Evolutionary conservation across 2,113 vertebrate genomes (phyloP).

Genomic region (Pseudolaguvia tuberculata): DNA sequence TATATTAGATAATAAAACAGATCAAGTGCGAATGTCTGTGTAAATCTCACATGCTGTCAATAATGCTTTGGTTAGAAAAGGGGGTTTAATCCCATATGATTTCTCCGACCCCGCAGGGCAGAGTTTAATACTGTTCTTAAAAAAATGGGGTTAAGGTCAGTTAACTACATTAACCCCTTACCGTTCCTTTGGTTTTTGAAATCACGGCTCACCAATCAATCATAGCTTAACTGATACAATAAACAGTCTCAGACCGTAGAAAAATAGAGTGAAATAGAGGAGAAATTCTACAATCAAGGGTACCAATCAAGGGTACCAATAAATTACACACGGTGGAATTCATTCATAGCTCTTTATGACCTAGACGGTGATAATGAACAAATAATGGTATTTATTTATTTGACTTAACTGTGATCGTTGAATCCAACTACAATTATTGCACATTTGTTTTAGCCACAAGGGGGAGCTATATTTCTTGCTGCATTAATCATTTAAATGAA

Average conservation of each 20-base stretch:
- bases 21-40: not conserved
- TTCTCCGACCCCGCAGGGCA: slow-evolving; percentile 4
- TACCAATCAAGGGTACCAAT: no score
- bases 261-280: no score
- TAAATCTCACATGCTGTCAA: not conserved
- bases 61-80: slow-evolving; percentile 12
- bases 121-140: not conserved
- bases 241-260: not conserved
- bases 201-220: not conserved
- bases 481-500: no score
- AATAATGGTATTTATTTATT: no score
- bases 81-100: not conserved
- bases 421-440: no score
- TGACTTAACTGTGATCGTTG: no score
- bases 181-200: not conserved
- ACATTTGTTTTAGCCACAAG: no score
- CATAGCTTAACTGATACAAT: not conserved
- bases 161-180: slow-evolving; percentile 27
- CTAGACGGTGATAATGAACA: no score
- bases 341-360: no score
- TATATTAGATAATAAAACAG: slow-evolving; percentile 12
- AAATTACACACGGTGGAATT: no score
- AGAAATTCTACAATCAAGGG: no score
- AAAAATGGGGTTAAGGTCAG: not conserved
- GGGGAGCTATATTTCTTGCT: no score